Evolutionary conservation across 2,113 vertebrate species (phyloP).

Genomic region (Orycteropus afer): DNA sequence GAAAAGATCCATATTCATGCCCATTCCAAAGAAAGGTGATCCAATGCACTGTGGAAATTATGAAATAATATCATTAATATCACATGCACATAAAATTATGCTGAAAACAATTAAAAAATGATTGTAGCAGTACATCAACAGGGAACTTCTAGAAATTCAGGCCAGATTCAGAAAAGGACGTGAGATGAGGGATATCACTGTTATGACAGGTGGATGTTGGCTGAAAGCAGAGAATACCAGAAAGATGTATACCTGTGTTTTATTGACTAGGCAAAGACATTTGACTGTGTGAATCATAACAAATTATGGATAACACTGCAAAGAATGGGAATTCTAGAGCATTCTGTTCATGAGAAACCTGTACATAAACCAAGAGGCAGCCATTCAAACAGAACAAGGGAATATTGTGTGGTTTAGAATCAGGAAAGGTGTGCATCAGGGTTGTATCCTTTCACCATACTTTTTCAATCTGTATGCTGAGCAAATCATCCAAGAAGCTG

Average conservation of each 20-base stretch:
- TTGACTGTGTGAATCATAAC: neutral
- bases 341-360: neutral
- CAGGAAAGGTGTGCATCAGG: neutral
- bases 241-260: neutral
- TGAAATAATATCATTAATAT: neutral
- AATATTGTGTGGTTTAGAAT: neutral
- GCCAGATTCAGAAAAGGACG: neutral
- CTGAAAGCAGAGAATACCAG: neutral
- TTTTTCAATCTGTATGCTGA: neutral
- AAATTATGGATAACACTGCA: neutral
- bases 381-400: neutral
- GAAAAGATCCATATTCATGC: neutral
- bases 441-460: neutral
- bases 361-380: neutral
- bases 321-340: neutral
- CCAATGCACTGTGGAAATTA: neutral
- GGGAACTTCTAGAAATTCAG: too few relatives aligned
- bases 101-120: too few relatives aligned
- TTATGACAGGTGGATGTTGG: neutral
- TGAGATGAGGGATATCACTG: neutral
- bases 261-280: neutral
- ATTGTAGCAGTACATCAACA: too few relatives aligned
- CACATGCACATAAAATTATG: neutral
- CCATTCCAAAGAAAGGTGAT: neutral
- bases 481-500: neutral